A percentile compares a stretch with the other conserved stretches of the same genome.
These are phyloP conservation scores for Melanerpes aurifrons DNA, from an alignment of 2,113 vertebrate genomes.

Conservation along the genomic window DNA sequence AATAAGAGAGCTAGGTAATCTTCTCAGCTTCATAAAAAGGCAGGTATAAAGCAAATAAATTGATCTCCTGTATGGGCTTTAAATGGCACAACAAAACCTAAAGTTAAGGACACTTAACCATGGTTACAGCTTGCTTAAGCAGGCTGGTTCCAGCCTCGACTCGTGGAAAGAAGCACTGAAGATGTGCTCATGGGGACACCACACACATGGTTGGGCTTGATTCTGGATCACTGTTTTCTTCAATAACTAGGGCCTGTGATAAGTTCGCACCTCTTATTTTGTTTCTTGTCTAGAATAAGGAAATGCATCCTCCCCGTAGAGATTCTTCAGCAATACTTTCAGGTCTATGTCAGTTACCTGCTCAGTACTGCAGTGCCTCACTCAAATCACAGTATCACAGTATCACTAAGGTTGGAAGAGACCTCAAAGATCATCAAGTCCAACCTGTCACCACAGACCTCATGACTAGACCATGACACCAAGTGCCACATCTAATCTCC, in stretches of 20 bases:
- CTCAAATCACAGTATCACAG: no score
- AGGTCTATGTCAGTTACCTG: rapidly evolving
- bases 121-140: not conserved
- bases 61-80: not conserved
- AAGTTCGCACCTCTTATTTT: not conserved
- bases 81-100: not conserved
- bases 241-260: not conserved
- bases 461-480: no score
- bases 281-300: not conserved
- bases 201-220: not conserved
- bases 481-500: no score
- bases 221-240: not conserved
- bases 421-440: no score
- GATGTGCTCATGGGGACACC: not conserved
- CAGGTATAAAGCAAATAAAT: not conserved
- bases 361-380: not conserved
- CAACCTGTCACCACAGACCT: no score
- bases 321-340: not conserved
- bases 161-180: not conserved
- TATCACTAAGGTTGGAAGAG: no score
- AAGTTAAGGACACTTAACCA: not conserved
- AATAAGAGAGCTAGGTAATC: not conserved
- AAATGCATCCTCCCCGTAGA: not conserved
- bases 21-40: not conserved
- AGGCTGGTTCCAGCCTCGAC: not conserved